These are phyloP conservation scores for Sinosuthora webbiana DNA, from an alignment of 2,113 vertebrate genomes.

Conservation along the genomic window DNA sequence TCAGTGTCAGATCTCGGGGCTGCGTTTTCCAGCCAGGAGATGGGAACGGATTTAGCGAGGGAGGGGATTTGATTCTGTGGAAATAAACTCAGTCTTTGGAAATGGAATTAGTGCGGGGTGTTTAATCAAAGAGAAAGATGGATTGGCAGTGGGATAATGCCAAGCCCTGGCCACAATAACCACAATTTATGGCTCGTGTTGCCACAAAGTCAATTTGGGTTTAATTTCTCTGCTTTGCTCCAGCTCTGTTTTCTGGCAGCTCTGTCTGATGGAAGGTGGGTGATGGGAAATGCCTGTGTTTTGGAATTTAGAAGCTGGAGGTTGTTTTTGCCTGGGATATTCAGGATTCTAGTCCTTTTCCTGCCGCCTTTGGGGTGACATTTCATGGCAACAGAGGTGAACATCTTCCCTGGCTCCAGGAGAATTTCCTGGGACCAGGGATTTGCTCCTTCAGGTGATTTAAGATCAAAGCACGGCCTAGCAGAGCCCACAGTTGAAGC, in stretches of 20 bases:
- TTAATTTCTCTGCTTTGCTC: conserved; percentile 77
- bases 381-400: not conserved
- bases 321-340: not conserved
- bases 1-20: not conserved
- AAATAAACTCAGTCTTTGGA: conserved; percentile 39
- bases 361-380: not conserved
- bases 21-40: conserved; percentile 54
- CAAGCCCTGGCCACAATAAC: conserved; percentile 68
- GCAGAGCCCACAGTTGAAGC: not conserved
- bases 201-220: conserved; percentile 85
- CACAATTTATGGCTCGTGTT: conserved; percentile 79
- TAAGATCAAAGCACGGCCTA: not conserved
- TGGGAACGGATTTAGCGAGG: conserved; percentile 71
- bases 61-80: conserved; percentile 77
- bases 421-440: not conserved
- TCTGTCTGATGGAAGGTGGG: conserved; percentile 71
- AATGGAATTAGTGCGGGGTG: conserved; percentile 37
- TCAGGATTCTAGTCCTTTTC: not conserved
- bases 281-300: conserved; percentile 10
- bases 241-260: conserved; percentile 51
- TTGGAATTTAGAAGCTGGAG: not conserved
- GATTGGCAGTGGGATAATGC: conserved; percentile 66
- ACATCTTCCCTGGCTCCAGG: accelerated
- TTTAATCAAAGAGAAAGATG: conserved; percentile 72
- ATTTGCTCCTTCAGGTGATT: not conserved